Percentiles rank a stretch among this genome's conserved stretches.
Conservation (phyloP, 2,888 invertebrate species). For the Bugulina stolonifera region DNA sequence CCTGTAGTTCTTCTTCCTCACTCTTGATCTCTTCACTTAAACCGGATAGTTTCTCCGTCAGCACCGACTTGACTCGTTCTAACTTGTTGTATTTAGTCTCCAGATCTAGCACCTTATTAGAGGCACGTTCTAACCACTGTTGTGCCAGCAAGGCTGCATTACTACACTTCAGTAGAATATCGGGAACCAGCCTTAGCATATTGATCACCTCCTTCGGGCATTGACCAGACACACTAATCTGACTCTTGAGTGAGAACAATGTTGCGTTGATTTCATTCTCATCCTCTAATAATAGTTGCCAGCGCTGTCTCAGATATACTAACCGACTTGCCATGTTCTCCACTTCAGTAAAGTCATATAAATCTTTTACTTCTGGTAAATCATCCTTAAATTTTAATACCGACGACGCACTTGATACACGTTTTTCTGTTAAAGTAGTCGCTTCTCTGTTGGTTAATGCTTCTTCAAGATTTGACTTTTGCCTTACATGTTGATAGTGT, state of each 20-base stretch:
- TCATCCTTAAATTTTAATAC: conserved; percentile 36
- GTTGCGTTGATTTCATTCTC: conserved; percentile 35
- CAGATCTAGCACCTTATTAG: conserved; percentile 33
- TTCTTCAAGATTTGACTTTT: background rate
- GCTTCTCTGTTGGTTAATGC: background rate
- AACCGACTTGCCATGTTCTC: conserved; percentile 38
- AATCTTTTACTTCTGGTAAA: conserved; percentile 37
- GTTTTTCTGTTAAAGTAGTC: background rate
- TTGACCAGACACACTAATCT: background rate
- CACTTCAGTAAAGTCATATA: conserved; percentile 40
- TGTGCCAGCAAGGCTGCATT: conserved; percentile 38
- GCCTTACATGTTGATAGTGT: background rate
- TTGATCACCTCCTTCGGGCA: conserved; percentile 27
- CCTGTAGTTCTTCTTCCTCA: conserved; percentile 36
- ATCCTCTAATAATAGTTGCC: conserved; percentile 37
- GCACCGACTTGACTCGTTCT: conserved; percentile 33
- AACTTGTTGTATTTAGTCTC: conserved; percentile 38
- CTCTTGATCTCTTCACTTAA: conserved; percentile 34
- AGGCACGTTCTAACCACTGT: conserved; percentile 33
- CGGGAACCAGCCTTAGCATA: conserved; percentile 37
- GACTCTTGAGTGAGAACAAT: conserved; percentile 38
- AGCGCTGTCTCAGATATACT: conserved; percentile 36
- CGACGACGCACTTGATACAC: conserved; percentile 32
- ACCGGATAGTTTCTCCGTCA: conserved; percentile 34
- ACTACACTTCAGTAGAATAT: conserved; percentile 39